Percentiles rank a stretch among this genome's conserved stretches.
phyloP scores from a whole-genome alignment of 2,888 invertebrate genomes.

The Cheilosia urbana region DNA sequence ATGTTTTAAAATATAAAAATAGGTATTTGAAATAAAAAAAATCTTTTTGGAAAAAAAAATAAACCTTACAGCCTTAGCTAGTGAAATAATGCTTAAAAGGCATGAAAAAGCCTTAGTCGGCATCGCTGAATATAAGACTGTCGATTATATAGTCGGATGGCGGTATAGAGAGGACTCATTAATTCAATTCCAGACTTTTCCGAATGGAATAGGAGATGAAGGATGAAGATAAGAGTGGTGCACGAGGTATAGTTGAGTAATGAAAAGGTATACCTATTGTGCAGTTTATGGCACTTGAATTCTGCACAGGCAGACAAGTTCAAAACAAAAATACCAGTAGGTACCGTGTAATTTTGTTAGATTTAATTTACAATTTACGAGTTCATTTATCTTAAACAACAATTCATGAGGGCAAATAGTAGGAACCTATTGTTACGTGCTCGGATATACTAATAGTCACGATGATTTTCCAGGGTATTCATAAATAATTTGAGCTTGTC shows the following conservation, averaged over 20 bases:
- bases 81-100: no score
- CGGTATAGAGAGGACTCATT: constrained; percentile 4
- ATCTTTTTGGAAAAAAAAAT: no score
- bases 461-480: not conserved
- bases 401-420: not conserved
- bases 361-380: constrained; percentile 11
- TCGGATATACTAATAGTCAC: constrained; percentile 4
- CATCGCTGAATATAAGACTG: no score
- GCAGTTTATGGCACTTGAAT: constrained; percentile 17
- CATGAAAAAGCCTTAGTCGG: no score
- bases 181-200: constrained; percentile 23
- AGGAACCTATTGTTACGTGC: not conserved
- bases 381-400: constrained; percentile 18
- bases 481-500: no score
- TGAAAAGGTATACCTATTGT: constrained; percentile 17
- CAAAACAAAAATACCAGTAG: not conserved
- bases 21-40: no score
- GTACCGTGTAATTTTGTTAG: not conserved
- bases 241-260: constrained; percentile 34
- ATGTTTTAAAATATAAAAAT: no score
- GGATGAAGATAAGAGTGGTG: constrained; percentile 4
- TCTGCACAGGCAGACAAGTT: not conserved
- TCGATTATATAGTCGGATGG: constrained; percentile 21
- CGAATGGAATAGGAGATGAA: not conserved
- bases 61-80: no score